A percentile compares a stretch with the other conserved stretches of the same genome.
Evolutionary conservation across 1,140 invertebrate species (phyloP).

Genomic region (Ectropis grisescens): DNA sequence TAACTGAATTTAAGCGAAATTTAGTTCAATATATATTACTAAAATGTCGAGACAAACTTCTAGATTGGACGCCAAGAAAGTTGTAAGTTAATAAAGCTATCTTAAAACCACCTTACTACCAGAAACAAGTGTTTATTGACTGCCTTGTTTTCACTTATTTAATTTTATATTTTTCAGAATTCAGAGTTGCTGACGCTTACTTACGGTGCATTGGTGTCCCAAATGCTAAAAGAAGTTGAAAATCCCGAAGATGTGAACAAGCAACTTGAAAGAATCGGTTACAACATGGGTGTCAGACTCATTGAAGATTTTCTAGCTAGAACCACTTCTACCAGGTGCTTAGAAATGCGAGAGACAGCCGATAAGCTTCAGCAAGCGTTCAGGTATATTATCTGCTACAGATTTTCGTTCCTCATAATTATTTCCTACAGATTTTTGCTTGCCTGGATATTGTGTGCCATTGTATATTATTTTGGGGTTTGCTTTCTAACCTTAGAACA

Average conservation of each 20-base stretch:
- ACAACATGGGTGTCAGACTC: slow-evolving; percentile 97
- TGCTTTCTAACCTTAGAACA: too few relatives aligned
- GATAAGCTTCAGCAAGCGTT: slow-evolving; percentile 91
- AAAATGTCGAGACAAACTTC: slow-evolving; percentile 64
- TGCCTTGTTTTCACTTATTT: not conserved
- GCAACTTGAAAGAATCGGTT: slow-evolving; percentile 93
- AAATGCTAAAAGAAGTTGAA: slow-evolving; percentile 97
- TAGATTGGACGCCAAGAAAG: slow-evolving; percentile 65
- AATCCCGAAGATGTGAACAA: slow-evolving; percentile 97
- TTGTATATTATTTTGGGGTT: too few relatives aligned
- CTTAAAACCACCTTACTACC: slow-evolving; percentile 1
- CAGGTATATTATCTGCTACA: slow-evolving; percentile 31
- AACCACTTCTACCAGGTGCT: slow-evolving; percentile 90
- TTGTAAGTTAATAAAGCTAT: slow-evolving; percentile 60
- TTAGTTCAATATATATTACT: too few relatives aligned
- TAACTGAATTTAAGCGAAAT: too few relatives aligned
- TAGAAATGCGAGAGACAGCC: slow-evolving; percentile 96
- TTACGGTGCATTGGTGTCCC: slow-evolving; percentile 96
- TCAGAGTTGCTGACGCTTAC: slow-evolving; percentile 97
- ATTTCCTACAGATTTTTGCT: too few relatives aligned
- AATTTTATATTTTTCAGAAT: slow-evolving; percentile 78
- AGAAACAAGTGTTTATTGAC: not conserved
- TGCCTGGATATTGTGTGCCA: too few relatives aligned
- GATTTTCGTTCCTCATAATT: too few relatives aligned
- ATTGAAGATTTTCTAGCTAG: slow-evolving; percentile 98